phyloP scores from a whole-genome alignment of 2,797 vertebrate species.

The Pteropus rufus region DNA sequence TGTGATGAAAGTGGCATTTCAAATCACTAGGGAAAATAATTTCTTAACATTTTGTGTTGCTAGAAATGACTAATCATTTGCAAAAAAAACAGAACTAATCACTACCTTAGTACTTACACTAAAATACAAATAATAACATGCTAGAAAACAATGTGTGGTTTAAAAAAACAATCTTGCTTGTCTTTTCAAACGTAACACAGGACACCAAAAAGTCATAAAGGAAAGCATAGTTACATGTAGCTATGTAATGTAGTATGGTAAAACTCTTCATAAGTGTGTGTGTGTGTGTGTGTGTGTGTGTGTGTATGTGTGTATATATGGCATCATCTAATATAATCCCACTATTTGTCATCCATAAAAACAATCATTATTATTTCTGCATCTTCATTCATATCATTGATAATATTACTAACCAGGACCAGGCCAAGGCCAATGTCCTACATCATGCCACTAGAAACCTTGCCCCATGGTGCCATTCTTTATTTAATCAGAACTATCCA shows the following conservation, averaged over 20 bases:
- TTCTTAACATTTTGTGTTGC: neutral
- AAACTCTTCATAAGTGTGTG: neutral
- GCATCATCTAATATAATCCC: neutral
- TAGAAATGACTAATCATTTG: neutral
- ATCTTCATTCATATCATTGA: neutral
- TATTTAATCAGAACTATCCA: neutral
- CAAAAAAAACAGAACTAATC: neutral
- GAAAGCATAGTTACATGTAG: neutral
- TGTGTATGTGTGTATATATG: too few relatives aligned
- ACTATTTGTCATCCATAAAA: neutral
- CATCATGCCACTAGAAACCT: neutral
- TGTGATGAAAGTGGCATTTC: neutral
- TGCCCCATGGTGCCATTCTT: neutral
- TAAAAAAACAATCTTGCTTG: neutral
- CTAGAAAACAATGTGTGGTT: neutral
- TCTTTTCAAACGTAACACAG: neutral
- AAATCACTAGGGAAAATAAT: neutral
- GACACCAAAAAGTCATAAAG: neutral
- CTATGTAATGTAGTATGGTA: neutral
- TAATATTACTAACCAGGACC: neutral
- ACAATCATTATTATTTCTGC: neutral
- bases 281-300: too few relatives aligned
- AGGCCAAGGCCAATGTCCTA: neutral
- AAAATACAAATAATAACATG: neutral
- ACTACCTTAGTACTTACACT: neutral